Conservation (phyloP, 2,888 invertebrate species). For the Meliscaeva auricollis region DNA sequence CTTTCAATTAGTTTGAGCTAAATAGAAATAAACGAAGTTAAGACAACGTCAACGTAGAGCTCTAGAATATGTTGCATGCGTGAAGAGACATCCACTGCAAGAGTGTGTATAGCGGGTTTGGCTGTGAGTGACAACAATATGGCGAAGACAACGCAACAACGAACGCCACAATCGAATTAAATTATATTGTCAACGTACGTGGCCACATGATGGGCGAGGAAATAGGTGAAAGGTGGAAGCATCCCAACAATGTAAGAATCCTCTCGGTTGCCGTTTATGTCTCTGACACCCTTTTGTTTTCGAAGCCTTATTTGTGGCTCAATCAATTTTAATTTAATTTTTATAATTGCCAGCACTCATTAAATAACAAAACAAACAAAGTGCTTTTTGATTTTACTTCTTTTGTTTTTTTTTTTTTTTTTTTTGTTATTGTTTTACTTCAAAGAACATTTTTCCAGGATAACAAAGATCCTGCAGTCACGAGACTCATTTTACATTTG, state of each 20-base stretch:
- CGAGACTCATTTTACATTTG: not conserved
- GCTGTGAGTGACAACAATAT: conserved; percentile 18
- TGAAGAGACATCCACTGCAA: conserved; percentile 7
- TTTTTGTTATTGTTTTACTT: conserved; percentile 25
- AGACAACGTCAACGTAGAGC: conserved; percentile 41
- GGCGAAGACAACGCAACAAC: conserved; percentile 33
- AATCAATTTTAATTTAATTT: conserved; percentile 59
- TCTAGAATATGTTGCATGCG: conserved; percentile 32
- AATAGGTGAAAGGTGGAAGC: not conserved
- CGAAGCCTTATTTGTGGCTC: conserved; percentile 21
- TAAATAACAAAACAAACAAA: conserved; percentile 35
- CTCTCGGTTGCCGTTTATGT: not conserved
- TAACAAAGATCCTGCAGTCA: not conserved
- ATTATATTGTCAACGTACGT: conserved; percentile 56
- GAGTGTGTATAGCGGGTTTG: not conserved
- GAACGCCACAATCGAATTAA: conserved; percentile 59
- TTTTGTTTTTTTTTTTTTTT: not conserved
- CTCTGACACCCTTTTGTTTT: not conserved
- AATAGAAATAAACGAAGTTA: conserved; percentile 73
- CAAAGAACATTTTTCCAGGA: conserved; percentile 15
- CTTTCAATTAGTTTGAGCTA: conserved; percentile 68
- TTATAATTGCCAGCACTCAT: conserved; percentile 42
- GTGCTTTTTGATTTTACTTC: conserved; percentile 23
- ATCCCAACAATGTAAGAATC: not conserved
- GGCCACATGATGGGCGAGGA: not conserved